Conservation (phyloP, 2,113 vertebrate species). For the Percopsis transmontana region DNA sequence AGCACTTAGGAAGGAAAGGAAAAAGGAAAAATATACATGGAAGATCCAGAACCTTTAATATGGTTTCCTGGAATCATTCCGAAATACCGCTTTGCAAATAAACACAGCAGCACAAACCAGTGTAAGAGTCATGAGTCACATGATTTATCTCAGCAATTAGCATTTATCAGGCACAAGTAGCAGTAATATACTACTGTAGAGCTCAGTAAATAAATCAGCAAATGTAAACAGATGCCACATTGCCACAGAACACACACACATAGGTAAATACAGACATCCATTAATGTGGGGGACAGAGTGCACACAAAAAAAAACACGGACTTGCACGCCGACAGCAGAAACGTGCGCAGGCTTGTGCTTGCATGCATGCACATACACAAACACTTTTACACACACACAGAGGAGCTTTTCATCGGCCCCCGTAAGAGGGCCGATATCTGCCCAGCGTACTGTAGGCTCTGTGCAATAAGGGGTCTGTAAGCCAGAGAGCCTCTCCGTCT, state of each 20-base stretch:
- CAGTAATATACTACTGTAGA: slow-evolving; percentile 21
- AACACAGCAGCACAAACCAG: slow-evolving; percentile 7
- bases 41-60: neutral
- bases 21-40: neutral
- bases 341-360: neutral
- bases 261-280: slow-evolving; percentile 19
- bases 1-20: too few species aligned
- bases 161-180: slow-evolving; percentile 35
- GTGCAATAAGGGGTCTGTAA: neutral
- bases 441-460: too few species aligned
- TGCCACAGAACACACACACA: neutral
- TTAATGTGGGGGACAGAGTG: too few species aligned
- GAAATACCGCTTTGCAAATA: neutral
- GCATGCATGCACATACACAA: slow-evolving; percentile 6
- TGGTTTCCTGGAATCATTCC: neutral
- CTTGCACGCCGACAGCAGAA: slow-evolving; percentile 5
- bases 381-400: slow-evolving; percentile 8
- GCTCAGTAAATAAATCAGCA: neutral
- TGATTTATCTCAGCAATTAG: slow-evolving; percentile 39
- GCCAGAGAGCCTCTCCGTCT: slow-evolving; percentile 1
- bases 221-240: neutral
- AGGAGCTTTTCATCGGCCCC: slow-evolving; percentile 6
- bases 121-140: slow-evolving; percentile 14
- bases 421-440: slow-evolving; percentile 49
- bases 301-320: neutral